A percentile compares a stretch with the other conserved stretches of the same genome.
These are phyloP conservation scores for Drosophila merina DNA, from an alignment of 2,888 invertebrate species.

Conservation along the genomic window DNA sequence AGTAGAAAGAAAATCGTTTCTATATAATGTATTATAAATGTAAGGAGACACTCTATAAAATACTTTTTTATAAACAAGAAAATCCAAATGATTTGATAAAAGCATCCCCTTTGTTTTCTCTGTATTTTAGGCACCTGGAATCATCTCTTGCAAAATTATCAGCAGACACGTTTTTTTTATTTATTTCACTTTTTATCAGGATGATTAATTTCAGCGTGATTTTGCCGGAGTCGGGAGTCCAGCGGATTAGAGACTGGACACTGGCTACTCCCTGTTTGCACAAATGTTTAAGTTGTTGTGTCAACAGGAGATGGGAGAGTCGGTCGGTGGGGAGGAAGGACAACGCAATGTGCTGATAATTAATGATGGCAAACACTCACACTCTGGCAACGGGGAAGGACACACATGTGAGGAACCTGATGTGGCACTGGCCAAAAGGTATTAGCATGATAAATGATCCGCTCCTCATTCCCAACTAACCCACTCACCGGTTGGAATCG, in stretches of 20 bases:
- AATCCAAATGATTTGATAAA: too few relatives aligned
- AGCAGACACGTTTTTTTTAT: slow-evolving; percentile 2
- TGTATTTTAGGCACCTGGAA: slow-evolving; percentile 17
- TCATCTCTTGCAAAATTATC: slow-evolving; percentile 36
- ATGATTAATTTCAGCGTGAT: slow-evolving; percentile 71
- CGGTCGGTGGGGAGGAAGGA: background rate
- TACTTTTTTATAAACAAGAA: too few relatives aligned
- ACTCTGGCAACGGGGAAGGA: slow-evolving; percentile 4
- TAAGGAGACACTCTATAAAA: too few relatives aligned
- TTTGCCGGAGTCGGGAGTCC: slow-evolving; percentile 33
- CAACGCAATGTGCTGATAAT: slow-evolving; percentile 57
- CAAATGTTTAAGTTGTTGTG: slow-evolving; percentile 71
- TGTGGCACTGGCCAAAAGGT: slow-evolving; percentile 48
- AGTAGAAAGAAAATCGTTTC: too few relatives aligned
- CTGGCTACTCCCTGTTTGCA: slow-evolving; percentile 61
- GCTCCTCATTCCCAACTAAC: slow-evolving; percentile 38
- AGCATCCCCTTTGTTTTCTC: background rate
- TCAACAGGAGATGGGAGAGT: slow-evolving; percentile 52
- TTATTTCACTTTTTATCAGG: slow-evolving; percentile 15
- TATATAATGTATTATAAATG: too few relatives aligned
- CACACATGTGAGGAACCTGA: slow-evolving; percentile 31
- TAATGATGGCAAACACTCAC: slow-evolving; percentile 58
- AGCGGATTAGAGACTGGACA: slow-evolving; percentile 63
- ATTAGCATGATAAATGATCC: slow-evolving; percentile 73
- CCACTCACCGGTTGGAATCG: slow-evolving; percentile 37